A percentile compares a stretch with the other conserved stretches of the same genome.
These are phyloP conservation scores for Globodera rostochiensis DNA, from an alignment of 1,140 invertebrate genomes.

Conservation along the genomic window DNA sequence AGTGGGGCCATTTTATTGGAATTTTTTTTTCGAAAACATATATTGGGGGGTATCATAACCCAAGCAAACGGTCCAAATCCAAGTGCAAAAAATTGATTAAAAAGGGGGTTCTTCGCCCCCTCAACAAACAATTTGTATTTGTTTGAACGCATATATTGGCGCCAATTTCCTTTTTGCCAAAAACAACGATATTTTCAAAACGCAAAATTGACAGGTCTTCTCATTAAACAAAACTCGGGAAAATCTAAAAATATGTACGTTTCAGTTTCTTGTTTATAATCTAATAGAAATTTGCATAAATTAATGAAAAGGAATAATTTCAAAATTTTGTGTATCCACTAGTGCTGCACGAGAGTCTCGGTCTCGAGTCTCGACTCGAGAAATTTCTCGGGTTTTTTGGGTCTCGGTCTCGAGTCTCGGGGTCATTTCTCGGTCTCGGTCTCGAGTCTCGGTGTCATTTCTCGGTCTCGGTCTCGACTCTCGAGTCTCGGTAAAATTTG, in stretches of 20 bases:
- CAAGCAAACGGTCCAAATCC: neutral
- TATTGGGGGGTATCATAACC: neutral
- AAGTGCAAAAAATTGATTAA: neutral
- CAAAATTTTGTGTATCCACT: too few relatives aligned
- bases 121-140: neutral
- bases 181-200: neutral
- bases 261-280: too few relatives aligned
- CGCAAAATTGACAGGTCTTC: neutral
- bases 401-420: too few relatives aligned
- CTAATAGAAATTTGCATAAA: too few relatives aligned
- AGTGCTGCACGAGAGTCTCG: too few relatives aligned
- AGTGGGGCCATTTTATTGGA: neutral
- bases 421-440: too few relatives aligned
- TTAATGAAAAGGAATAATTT: neutral
- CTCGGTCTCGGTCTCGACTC: too few relatives aligned
- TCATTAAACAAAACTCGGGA: neutral
- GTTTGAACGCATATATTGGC: neutral
- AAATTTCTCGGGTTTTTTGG: too few relatives aligned
- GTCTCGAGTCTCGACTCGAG: too few relatives aligned
- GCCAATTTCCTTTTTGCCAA: neutral
- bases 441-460: too few relatives aligned
- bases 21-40: neutral
- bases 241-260: neutral
- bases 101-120: neutral
- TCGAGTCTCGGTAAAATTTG: too few relatives aligned